Percentiles rank a stretch among this genome's conserved stretches.
Conservation (phyloP, 1,140 invertebrate genomes). For the Rhyzopertha dominica region DNA sequence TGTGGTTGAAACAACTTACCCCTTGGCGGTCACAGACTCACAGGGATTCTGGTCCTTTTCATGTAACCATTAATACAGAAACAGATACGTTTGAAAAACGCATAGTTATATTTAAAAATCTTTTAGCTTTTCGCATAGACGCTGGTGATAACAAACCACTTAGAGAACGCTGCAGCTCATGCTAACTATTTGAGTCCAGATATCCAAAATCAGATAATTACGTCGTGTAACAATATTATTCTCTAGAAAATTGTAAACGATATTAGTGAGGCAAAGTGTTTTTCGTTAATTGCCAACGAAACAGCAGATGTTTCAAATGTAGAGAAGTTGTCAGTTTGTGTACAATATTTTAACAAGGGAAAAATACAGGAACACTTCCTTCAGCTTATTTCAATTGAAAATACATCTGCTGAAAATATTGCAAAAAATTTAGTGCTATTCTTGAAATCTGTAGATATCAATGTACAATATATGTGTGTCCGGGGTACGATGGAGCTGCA, state of each 20-base stretch:
- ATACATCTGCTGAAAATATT: background rate
- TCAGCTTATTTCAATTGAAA: background rate
- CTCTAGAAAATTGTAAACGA: slow-evolving; percentile 4
- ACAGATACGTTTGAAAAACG: slow-evolving; percentile 6
- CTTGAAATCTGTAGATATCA: slow-evolving; percentile 5
- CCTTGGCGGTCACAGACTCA: slow-evolving; percentile 18
- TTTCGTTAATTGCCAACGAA: slow-evolving; percentile 19
- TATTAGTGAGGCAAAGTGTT: slow-evolving; percentile 7
- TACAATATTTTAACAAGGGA: slow-evolving; percentile 7
- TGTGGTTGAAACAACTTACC: slow-evolving; percentile 15
- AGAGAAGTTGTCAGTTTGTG: slow-evolving; percentile 17
- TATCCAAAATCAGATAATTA: slow-evolving; percentile 22
- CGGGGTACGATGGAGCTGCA: slow-evolving; percentile 13
- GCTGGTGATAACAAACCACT: slow-evolving; percentile 7
- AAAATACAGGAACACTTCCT: background rate
- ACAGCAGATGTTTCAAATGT: slow-evolving; percentile 15
- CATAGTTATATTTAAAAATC: slow-evolving; percentile 14
- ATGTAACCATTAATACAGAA: too few species aligned
- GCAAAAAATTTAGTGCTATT: background rate
- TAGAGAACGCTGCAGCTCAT: slow-evolving; percentile 11
- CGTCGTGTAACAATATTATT: slow-evolving; percentile 16
- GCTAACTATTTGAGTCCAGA: slow-evolving; percentile 14
- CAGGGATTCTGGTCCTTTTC: slow-evolving; percentile 8
- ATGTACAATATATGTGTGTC: slow-evolving; percentile 8
- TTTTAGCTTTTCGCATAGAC: slow-evolving; percentile 3